phyloP scores from a whole-genome alignment of 2,888 invertebrate species.

The Pterostichus niger region DNA sequence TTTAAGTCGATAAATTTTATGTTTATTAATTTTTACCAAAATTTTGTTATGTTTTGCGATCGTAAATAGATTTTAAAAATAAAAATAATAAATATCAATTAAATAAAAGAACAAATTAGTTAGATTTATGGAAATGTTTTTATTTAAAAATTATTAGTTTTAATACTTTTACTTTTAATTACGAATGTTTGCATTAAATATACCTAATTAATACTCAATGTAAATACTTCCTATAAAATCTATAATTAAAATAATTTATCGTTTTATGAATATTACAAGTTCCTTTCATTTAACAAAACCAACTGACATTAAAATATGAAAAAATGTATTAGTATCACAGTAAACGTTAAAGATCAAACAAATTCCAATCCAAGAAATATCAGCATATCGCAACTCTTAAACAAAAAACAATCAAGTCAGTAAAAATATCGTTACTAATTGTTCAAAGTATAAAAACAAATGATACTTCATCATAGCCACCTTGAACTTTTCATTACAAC shows the following conservation, averaged over 20 bases:
- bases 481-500: constrained; percentile 46
- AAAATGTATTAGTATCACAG: constrained; percentile 1
- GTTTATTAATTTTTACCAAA: no score
- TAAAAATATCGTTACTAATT: constrained; percentile 41
- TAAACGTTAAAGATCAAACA: constrained; percentile 3
- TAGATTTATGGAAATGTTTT: no score
- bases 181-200: no score
- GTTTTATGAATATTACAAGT: background rate
- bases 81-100: no score
- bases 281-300: background rate
- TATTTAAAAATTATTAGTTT: no score
- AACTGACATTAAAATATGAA: background rate
- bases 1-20: no score
- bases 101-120: no score
- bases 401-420: constrained; percentile 3
- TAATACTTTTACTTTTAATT: no score
- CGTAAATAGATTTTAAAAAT: no score
- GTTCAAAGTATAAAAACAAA: constrained; percentile 23
- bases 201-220: no score
- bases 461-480: constrained; percentile 21
- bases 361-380: constrained; percentile 16
- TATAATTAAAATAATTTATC: background rate
- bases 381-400: constrained; percentile 6
- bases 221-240: no score
- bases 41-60: no score